Conservation (phyloP, 2,797 vertebrate genomes). For the Oophaga sylvatica region DNA sequence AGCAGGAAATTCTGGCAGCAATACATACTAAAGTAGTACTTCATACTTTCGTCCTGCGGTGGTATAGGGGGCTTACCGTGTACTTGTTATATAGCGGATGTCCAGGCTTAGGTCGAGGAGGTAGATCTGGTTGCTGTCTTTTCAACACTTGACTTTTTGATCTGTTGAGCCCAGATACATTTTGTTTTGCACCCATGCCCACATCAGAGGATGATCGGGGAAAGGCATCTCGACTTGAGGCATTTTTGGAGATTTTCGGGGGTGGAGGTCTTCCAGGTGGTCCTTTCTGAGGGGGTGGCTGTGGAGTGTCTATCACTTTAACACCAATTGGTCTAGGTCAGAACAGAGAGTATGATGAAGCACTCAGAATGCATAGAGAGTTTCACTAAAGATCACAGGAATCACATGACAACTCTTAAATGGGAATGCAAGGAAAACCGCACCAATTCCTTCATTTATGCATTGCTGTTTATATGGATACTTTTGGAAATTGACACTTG, state of each 20-base stretch:
- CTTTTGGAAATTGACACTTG: background rate
- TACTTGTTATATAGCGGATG: slow-evolving; percentile 95
- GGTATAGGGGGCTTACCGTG: slow-evolving; percentile 75
- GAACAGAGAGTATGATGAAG: slow-evolving; percentile 22
- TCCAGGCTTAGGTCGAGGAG: slow-evolving; percentile 91
- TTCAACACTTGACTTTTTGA: slow-evolving; percentile 74
- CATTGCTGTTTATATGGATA: background rate
- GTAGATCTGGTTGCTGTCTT: slow-evolving; percentile 83
- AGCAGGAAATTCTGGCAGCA: background rate
- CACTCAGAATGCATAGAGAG: background rate
- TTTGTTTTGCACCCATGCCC: slow-evolving; percentile 69
- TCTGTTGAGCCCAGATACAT: slow-evolving; percentile 69
- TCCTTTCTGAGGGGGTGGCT: slow-evolving; percentile 76
- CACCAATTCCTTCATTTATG: background rate
- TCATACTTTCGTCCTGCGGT: background rate
- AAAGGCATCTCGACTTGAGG: slow-evolving; percentile 70
- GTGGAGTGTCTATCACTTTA: slow-evolving; percentile 78
- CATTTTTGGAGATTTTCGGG: slow-evolving; percentile 74
- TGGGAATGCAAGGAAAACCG: background rate
- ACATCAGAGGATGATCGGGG: slow-evolving; percentile 71
- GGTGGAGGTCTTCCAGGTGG: slow-evolving; percentile 86
- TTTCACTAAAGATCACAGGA: background rate
- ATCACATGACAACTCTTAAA: no score
- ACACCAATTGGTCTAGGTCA: slow-evolving; percentile 74
- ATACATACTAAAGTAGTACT: background rate